Conservation (phyloP, 2,797 vertebrate genomes). For the Trachurus trachurus region DNA sequence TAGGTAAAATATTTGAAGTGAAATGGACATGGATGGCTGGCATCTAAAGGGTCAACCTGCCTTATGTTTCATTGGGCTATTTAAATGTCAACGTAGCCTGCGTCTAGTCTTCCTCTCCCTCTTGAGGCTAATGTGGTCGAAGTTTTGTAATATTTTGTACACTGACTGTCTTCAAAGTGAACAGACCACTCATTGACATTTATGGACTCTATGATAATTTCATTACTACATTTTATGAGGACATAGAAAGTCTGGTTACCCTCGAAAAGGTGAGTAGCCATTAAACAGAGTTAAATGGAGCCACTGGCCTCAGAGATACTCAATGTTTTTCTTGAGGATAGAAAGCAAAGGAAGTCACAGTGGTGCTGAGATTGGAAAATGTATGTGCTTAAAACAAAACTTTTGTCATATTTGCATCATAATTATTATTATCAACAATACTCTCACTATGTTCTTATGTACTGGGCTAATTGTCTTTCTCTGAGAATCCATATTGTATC, state of each 20-base stretch:
- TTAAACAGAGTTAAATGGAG: neutral
- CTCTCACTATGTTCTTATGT: too few relatives aligned
- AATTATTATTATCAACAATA: too few relatives aligned
- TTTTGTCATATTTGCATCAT: too few relatives aligned
- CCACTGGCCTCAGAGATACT: neutral
- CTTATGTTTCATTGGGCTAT: conserved; percentile 5
- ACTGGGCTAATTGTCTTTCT: too few relatives aligned
- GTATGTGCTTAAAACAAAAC: too few relatives aligned
- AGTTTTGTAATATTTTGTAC: neutral
- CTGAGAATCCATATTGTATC: too few relatives aligned
- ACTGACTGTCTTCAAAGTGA: neutral
- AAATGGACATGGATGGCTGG: conserved; percentile 13
- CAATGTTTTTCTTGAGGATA: neutral
- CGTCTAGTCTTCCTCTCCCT: conserved; percentile 4
- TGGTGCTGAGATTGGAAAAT: too few relatives aligned
- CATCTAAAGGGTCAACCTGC: conserved; percentile 2
- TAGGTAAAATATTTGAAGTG: conserved; percentile 2
- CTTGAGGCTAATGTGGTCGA: neutral
- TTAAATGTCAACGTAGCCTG: conserved; percentile 50
- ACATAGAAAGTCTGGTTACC: neutral
- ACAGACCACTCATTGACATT: conserved; percentile 2
- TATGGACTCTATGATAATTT: neutral
- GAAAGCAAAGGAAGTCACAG: too few relatives aligned
- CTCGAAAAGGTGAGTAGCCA: neutral
- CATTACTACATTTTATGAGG: neutral